A percentile compares a stretch with the other conserved stretches of the same genome.
phyloP scores from a whole-genome alignment of 2,113 vertebrate genomes.

The Ibidorhyncha struthersii region DNA sequence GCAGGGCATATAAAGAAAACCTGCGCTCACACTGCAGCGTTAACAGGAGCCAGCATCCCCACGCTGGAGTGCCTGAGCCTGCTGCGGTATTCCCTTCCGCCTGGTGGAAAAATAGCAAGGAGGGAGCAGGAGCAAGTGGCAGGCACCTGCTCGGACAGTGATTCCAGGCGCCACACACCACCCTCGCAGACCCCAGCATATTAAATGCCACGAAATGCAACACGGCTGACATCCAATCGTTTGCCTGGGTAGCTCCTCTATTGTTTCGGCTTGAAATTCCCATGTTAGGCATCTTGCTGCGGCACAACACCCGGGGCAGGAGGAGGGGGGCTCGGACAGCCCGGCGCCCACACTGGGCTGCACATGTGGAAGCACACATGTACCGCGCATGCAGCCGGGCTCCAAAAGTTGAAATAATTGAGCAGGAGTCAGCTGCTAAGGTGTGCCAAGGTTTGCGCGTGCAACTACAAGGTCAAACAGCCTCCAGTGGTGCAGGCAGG shows the following conservation, averaged over 20 bases:
- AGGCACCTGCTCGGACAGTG: not conserved
- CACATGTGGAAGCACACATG: fast-evolving
- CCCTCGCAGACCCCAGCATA: not conserved
- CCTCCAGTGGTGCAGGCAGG: not conserved
- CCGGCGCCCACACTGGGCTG: fast-evolving
- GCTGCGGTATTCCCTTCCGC: not conserved
- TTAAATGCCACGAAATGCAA: not conserved
- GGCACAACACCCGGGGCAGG: no score
- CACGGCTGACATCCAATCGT: not conserved
- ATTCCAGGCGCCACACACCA: not conserved
- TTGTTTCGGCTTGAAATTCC: not conserved
- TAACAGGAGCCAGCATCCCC: not conserved
- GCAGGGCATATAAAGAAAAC: not conserved
- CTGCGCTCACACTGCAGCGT: fast-evolving
- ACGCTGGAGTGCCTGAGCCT: fast-evolving
- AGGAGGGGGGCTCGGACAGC: not conserved
- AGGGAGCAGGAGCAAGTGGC: not conserved
- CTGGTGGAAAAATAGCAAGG: not conserved
- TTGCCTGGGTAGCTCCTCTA: not conserved
- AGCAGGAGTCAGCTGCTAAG: not conserved
- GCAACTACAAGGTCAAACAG: not conserved
- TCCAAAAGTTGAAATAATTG: not conserved
- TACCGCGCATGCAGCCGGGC: not conserved
- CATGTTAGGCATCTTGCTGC: not conserved
- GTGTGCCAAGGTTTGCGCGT: not conserved